Evolutionary conservation across 2,888 invertebrate genomes (phyloP).

Genomic region (Pollenia amentaria): DNA sequence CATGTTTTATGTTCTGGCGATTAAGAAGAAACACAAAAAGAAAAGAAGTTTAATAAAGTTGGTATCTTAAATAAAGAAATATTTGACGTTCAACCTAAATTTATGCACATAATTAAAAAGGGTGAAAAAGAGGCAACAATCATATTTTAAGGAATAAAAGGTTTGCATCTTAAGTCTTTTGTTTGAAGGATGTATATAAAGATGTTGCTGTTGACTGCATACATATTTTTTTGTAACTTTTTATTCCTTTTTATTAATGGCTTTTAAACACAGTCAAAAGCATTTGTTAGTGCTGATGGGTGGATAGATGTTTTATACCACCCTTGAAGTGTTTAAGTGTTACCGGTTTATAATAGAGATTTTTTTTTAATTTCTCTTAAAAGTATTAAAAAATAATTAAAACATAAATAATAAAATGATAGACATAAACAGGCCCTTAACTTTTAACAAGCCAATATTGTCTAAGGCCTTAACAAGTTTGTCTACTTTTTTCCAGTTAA

Average conservation of each 20-base stretch:
- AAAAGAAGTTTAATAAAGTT: constrained; percentile 30
- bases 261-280: constrained; percentile 9
- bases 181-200: neutral
- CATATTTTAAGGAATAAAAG: constrained; percentile 5
- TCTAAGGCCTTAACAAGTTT: constrained; percentile 45
- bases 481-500: neutral
- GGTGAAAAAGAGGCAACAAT: neutral
- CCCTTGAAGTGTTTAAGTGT: constrained; percentile 54
- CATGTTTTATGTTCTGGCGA: constrained; percentile 41
- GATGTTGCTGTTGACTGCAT: constrained; percentile 3
- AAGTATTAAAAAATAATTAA: constrained; percentile 68
- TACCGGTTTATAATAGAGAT: constrained; percentile 34
- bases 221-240: neutral
- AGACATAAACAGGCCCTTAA: constrained; percentile 63
- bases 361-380: constrained; percentile 4
- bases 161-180: neutral
- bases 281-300: constrained; percentile 10
- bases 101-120: constrained; percentile 57
- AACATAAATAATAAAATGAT: constrained; percentile 71
- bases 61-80: neutral
- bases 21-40: neutral
- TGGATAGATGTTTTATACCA: constrained; percentile 53
- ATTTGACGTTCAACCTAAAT: constrained; percentile 18
- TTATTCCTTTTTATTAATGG: constrained; percentile 28
- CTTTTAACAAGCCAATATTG: constrained; percentile 16